These are phyloP conservation scores for Acrobeloides nanus DNA, from an alignment of 2,888 invertebrate species.

Conservation along the genomic window DNA sequence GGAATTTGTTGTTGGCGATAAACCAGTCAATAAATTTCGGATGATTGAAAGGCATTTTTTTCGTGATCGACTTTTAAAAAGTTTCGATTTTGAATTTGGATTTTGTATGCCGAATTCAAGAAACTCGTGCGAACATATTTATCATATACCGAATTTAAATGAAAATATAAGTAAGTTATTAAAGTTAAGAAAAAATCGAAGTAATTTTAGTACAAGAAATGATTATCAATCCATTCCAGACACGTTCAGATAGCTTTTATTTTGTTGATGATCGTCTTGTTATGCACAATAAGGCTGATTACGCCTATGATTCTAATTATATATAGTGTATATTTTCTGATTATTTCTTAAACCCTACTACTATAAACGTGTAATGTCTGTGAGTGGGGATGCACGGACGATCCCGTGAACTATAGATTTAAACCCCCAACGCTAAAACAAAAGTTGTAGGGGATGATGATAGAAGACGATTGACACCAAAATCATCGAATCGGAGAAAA, in stretches of 20 bases:
- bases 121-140: conserved; percentile 97
- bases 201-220: conserved; percentile 76
- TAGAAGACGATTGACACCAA: too few species aligned
- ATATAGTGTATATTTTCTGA: too few species aligned
- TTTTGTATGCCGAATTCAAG: conserved; percentile 95
- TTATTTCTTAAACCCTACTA: too few species aligned
- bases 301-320: conserved; percentile 65
- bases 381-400: too few species aligned
- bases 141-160: conserved; percentile 85
- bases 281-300: conserved; percentile 99
- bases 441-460: too few species aligned
- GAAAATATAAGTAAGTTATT: conserved; percentile 55
- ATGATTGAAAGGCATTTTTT: conserved; percentile 64
- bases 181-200: too few species aligned
- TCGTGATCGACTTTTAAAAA: conserved; percentile 81
- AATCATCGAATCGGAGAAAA: too few species aligned
- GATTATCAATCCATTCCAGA: conserved; percentile 90
- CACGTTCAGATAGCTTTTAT: conserved; percentile 95
- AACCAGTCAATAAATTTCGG: conserved; percentile 83
- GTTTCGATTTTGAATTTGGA: conserved; percentile 98
- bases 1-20: conserved; percentile 87
- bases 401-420: too few species aligned
- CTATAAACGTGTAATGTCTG: too few species aligned
- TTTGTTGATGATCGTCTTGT: conserved; percentile 92
- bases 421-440: too few species aligned